Evolutionary conservation across 2,113 vertebrate species (phyloP).

Genomic region (Salminus brasiliensis): DNA sequence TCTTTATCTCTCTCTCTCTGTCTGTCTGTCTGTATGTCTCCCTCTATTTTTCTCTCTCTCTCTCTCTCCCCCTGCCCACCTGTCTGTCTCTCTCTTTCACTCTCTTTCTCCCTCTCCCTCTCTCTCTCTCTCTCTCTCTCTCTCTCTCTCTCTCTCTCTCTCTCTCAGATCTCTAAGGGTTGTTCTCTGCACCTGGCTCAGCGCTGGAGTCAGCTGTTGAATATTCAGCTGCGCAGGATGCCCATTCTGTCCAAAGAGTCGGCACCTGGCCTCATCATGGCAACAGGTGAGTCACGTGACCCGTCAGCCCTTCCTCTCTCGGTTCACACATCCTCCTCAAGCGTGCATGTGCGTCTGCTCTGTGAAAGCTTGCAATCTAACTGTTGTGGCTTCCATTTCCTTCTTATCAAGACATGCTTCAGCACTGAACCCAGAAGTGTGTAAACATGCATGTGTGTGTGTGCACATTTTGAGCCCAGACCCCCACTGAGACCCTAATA

Average conservation of each 20-base stretch:
- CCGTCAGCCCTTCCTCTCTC: not conserved
- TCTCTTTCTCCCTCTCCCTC: not conserved
- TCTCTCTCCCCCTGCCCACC: too few species aligned
- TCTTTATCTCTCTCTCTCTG: not conserved
- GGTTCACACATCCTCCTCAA: not conserved
- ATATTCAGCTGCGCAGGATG: constrained; percentile 92
- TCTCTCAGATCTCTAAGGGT: constrained; percentile 82
- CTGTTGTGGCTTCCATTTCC: constrained; percentile 13
- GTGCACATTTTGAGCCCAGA: too few species aligned
- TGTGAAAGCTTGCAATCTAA: not conserved
- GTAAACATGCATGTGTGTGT: not conserved
- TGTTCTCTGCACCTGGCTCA: constrained; percentile 97
- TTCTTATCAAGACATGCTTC: not conserved
- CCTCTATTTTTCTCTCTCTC: too few species aligned
- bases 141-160: not conserved
- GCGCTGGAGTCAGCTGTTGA: constrained; percentile 92
- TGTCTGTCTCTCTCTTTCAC: not conserved
- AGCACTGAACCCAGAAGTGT: too few species aligned
- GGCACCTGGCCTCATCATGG: constrained; percentile 91
- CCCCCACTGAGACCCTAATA: constrained; percentile 11
- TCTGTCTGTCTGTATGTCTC: not conserved
- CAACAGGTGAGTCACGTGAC: constrained; percentile 81
- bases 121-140: not conserved
- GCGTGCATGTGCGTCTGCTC: not conserved
- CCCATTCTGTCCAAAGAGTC: constrained; percentile 97